Conservation (phyloP, 2,113 vertebrate genomes). For the Rhizomys pruinosus region DNA sequence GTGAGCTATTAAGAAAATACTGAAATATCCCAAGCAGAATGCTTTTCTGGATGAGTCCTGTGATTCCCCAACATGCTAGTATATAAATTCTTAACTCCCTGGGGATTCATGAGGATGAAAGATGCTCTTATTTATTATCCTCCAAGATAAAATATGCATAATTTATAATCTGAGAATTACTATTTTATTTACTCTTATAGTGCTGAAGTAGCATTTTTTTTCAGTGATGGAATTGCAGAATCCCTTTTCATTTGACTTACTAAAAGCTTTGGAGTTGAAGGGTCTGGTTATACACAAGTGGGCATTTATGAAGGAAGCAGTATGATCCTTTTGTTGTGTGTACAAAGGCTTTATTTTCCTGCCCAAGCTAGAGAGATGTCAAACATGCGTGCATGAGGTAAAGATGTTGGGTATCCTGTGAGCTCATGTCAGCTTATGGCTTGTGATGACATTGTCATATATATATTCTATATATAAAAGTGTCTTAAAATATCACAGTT, state of each 20-base stretch:
- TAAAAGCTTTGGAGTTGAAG: conserved; percentile 63
- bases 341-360: conserved; percentile 85
- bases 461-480: conserved; percentile 79
- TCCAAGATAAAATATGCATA: conserved; percentile 75
- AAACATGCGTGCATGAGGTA: conserved; percentile 83
- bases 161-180: conserved; percentile 72
- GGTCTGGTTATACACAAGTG: conserved; percentile 80
- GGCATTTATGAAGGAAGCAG: conserved; percentile 77
- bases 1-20: conserved; percentile 33
- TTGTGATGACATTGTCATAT: conserved; percentile 84
- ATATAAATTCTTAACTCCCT: conserved; percentile 67
- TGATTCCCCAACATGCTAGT: not conserved
- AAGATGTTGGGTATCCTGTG: conserved; percentile 82
- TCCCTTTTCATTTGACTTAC: conserved; percentile 73
- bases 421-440: conserved; percentile 78
- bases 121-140: conserved; percentile 79
- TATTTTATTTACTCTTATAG: conserved; percentile 67
- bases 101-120: conserved; percentile 76
- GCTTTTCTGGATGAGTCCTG: conserved; percentile 46
- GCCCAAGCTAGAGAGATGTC: conserved; percentile 81
- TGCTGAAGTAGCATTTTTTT: conserved; percentile 73
- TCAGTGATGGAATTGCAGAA: conserved; percentile 61
- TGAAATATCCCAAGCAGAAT: not conserved
- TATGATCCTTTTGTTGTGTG: conserved; percentile 81
- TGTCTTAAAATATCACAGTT: not conserved